A percentile compares a stretch with the other conserved stretches of the same genome.
Evolutionary conservation across 2,113 vertebrate species (phyloP).

Genomic region (Paratilapia polleni): DNA sequence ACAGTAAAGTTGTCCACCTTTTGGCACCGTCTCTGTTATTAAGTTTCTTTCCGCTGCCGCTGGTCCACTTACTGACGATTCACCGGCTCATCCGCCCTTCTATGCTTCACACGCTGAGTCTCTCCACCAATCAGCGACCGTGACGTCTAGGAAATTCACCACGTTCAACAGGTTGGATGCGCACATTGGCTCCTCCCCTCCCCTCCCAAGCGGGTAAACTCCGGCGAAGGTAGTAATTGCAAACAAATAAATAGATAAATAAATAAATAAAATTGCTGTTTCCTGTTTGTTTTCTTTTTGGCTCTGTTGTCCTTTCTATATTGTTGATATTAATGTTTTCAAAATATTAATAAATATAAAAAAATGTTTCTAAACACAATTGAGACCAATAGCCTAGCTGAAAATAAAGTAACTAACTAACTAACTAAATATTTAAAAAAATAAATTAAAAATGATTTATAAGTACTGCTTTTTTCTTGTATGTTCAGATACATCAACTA

Average conservation of each 20-base stretch:
- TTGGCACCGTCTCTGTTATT: rapidly evolving
- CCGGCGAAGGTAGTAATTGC: too few species aligned
- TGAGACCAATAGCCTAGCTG: too few species aligned
- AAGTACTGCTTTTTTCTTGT: background rate
- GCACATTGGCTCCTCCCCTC: background rate
- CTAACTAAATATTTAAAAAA: rapidly evolving
- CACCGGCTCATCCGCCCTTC: background rate
- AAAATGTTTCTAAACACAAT: background rate
- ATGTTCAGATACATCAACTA: background rate
- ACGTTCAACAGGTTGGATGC: conserved; percentile 13
- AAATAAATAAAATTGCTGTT: background rate
- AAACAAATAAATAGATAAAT: too few species aligned
- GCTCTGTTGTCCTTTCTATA: background rate
- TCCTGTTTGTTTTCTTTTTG: background rate
- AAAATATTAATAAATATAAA: too few species aligned
- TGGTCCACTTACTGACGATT: background rate
- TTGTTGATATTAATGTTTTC: background rate
- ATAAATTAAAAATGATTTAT: background rate
- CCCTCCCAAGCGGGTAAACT: too few species aligned
- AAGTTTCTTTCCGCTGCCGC: background rate
- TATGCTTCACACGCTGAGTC: conserved; percentile 13
- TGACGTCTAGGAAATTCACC: background rate
- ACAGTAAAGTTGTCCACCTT: background rate
- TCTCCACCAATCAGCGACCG: conserved; percentile 42
- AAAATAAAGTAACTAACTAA: background rate